Evolutionary conservation across 2,797 vertebrate species (phyloP).

Genomic region (Peromyscus melanophrys): DNA sequence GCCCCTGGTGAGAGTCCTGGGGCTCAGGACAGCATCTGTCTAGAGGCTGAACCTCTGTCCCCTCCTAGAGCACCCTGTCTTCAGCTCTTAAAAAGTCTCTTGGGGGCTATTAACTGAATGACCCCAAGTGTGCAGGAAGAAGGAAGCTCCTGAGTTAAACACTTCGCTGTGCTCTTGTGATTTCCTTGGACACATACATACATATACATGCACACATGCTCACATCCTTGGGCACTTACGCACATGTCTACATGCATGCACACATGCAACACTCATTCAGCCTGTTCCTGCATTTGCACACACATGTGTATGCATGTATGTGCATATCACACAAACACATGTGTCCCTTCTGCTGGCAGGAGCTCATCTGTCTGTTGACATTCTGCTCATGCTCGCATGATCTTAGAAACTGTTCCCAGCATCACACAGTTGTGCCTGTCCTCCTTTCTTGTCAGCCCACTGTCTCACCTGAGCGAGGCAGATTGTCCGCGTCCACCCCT

Average conservation of each 20-base stretch:
- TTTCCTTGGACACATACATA: not conserved
- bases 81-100: not conserved
- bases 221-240: not conserved
- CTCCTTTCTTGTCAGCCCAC: not conserved
- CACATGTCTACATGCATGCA: no score
- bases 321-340: not conserved
- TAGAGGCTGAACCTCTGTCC: not conserved
- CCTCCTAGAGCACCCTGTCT: not conserved
- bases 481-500: not conserved
- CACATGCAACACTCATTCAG: not conserved
- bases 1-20: not conserved
- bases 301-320: not conserved
- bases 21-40: not conserved
- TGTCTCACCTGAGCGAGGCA: not conserved
- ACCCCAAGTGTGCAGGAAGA: not conserved
- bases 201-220: not conserved
- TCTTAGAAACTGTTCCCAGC: not conserved
- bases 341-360: not conserved
- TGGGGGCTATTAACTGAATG: not conserved
- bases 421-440: not conserved
- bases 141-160: not conserved
- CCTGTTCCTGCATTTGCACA: not conserved
- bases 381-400: not conserved
- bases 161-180: accelerated
- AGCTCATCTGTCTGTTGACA: not conserved